A percentile compares a stretch with the other conserved stretches of the same genome.
These are phyloP conservation scores for Caenorhabditis inopinata DNA, from an alignment of 1,140 invertebrate genomes.

Conservation along the genomic window DNA sequence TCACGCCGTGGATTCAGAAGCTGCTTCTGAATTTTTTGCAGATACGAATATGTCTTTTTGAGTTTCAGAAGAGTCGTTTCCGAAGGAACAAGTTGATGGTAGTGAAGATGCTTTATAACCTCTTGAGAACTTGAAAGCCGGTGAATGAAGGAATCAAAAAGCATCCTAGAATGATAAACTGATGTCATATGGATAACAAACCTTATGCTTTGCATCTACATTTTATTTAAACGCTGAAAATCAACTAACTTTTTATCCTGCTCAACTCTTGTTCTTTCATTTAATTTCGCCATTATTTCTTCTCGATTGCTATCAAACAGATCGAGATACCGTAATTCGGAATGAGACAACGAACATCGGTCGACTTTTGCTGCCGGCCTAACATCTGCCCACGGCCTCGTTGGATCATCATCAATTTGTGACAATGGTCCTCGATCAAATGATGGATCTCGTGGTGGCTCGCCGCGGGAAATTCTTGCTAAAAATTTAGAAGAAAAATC, in stretches of 20 bases:
- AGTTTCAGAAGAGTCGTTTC: not conserved
- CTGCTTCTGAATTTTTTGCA: not conserved
- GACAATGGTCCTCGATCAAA: not conserved
- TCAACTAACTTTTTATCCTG: slow-evolving; percentile 17
- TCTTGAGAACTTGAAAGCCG: not conserved
- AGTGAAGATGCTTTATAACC: not conserved
- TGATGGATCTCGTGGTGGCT: not conserved
- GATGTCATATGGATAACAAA: too few species aligned
- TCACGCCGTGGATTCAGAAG: slow-evolving; percentile 8
- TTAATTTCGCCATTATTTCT: slow-evolving; percentile 8
- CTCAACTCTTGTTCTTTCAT: not conserved
- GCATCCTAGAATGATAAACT: not conserved
- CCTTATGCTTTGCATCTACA: too few species aligned
- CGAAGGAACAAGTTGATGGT: not conserved
- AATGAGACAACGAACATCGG: not conserved
- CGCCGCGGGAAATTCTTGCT: not conserved
- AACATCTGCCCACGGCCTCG: not conserved
- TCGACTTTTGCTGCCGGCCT: not conserved
- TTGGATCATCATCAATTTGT: not conserved
- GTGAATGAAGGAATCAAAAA: not conserved
- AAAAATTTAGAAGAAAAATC: not conserved
- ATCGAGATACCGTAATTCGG: not conserved
- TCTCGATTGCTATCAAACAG: slow-evolving; percentile 1
- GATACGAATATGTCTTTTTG: not conserved
- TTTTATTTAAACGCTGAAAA: too few species aligned